Base-by-base conservation (phyloP, 1,140 invertebrate genomes). In the Hycleus phaleratus region DNA sequence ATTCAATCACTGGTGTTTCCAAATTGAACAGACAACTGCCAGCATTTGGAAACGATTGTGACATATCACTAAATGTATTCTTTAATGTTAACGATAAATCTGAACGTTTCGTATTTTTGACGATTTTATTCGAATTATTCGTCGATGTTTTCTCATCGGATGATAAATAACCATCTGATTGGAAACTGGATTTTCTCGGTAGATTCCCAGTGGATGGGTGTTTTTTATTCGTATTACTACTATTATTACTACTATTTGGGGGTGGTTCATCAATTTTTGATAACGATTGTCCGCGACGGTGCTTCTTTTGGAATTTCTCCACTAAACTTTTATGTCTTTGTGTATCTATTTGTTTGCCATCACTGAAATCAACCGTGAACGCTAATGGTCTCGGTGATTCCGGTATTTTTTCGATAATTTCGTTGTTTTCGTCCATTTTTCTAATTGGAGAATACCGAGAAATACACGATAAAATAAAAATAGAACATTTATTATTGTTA, bases 311-410 rank as follows among this genome's bases (percentile, higher is more conserved):
- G 38, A 83, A 85, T 63, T 85, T 84, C 62, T 86, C 84, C 60
- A 85, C 81, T 63, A 87, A 68, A 64, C 80, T 81, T 68, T 85
- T 84, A 57, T 80, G 82, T 68, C 75, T 79, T 42, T 74, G 75
- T 60, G 75, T 78, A 66, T 86, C 84, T 38, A 84, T 68, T 50
- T 69, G 71, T 61, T 84, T 84, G n/a, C 79, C 74, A 32, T 77
- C 79, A 1, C 82, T 82, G 62, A 86, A 85, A 63, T 87, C 84
- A 53, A 87, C 83, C 38, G 84, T 86, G 66, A 86, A 87, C 11
- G 85, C 83, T 67, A 75, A 67, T 9, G 71, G 70, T 56, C 69
- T 68, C 3, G 72, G 71, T 9, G 72, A 74, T 55, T 71, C 67
- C 5, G 63, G 66, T 7, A 68, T 62, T 38, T 57, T 56, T 24